These are phyloP conservation scores for Aleadryas rufinucha DNA, from an alignment of 2,113 vertebrate species.

Conservation along the genomic window DNA sequence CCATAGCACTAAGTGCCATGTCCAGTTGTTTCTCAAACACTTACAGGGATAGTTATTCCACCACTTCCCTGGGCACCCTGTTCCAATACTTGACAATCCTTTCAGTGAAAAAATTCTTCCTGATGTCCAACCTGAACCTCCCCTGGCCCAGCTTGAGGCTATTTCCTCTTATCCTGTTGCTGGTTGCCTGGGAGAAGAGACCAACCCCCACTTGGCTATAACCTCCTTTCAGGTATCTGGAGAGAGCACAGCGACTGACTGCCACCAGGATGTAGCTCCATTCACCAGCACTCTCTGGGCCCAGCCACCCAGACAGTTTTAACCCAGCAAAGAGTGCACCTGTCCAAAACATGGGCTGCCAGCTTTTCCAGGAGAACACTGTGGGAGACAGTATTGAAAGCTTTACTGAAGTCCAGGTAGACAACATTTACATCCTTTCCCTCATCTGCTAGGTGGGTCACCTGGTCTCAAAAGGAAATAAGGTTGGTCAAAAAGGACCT, in stretches of 20 bases:
- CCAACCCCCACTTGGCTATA: fast-evolving
- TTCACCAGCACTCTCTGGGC: background rate
- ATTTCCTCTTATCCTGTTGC: background rate
- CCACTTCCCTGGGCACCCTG: background rate
- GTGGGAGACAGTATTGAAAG: background rate
- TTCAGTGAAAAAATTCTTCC: background rate
- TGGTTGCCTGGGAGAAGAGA: background rate
- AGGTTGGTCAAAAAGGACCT: background rate
- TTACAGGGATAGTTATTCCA: background rate
- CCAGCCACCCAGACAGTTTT: background rate
- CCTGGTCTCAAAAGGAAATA: background rate
- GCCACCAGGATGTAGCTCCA: background rate
- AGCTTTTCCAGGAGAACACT: background rate
- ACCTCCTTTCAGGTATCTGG: background rate
- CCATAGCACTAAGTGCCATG: background rate
- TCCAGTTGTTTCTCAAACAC: background rate
- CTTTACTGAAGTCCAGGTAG: background rate
- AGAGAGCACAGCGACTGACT: background rate
- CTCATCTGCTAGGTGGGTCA: background rate
- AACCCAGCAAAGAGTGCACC: background rate
- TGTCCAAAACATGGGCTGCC: background rate
- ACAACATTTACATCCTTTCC: background rate
- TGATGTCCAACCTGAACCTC: background rate
- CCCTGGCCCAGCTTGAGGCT: background rate
- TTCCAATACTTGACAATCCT: background rate